Evolutionary conservation across 2,113 vertebrate genomes (phyloP), one percentile per base, ranked within the genome.

Genomic region (Phaetusa simplex): DNA sequence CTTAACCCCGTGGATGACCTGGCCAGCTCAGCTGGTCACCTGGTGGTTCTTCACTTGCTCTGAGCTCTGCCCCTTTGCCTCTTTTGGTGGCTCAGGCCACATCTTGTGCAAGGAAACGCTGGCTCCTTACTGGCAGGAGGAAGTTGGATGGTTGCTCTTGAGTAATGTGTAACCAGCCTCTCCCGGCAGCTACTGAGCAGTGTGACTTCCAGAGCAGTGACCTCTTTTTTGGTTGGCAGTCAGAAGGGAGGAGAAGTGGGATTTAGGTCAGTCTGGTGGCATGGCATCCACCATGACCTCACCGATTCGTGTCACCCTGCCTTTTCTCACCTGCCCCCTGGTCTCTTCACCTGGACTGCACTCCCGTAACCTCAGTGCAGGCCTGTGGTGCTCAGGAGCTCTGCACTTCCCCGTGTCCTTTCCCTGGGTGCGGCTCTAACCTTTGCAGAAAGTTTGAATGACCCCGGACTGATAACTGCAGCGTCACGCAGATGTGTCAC

Each of bases 81-180:
- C 71, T 88, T 96, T 96, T 53, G 24, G 79, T 3, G 34, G 38
- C 91, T 96, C 59, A 67, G 38, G 2, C 79, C 82, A 86, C 78
- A 55, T 87, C 91, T 96, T 96, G 86, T 95, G 95, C 81, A 96
- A 97, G 94, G 84, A 58, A 71, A 45, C 4, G 1, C 82, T 50
- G 58, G 16, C 74, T 79, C 9, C 12, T 5, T 27, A 18, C 94
- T 92, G 92, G 90, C 72, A 83, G 86, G 79, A 88, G 88, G 93
- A 95, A 97, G 82, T 59, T 74, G 82, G 47, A 73, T 86, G 83
- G 56, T 52, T 93, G 89, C 56, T 93, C 85, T 96, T 97, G 95
- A 92, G 93, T 96, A 97, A 96, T 96, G 88, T 90, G 43, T 97
- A 97, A 97, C 94, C 91, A 93, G 73, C 82, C 81, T 93, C 79